Evolutionary conservation across 2,888 invertebrate genomes (phyloP).

Genomic region (Plemyria rubiginata): DNA sequence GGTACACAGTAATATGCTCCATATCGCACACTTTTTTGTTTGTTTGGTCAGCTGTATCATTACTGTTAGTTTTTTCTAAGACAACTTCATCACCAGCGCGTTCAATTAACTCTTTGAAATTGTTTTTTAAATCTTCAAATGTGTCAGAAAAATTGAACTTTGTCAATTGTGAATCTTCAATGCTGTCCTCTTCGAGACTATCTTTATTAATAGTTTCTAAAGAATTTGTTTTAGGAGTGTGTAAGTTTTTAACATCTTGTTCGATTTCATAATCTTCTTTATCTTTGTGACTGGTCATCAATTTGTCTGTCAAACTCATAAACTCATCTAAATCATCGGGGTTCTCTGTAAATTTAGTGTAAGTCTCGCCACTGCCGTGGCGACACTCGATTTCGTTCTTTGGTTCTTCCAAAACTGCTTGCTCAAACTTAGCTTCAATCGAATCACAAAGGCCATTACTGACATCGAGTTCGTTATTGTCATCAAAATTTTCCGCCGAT

Average conservation of each 20-base stretch:
- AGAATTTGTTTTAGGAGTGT: slow-evolving; percentile 74
- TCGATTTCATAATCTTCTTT: slow-evolving; percentile 48
- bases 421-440: slow-evolving; percentile 56
- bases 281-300: slow-evolving; percentile 51
- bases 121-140: slow-evolving; percentile 66
- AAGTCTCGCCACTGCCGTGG: slow-evolving; percentile 76
- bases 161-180: slow-evolving; percentile 26
- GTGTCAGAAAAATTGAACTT: slow-evolving; percentile 65
- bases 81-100: slow-evolving; percentile 49
- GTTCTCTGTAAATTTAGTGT: slow-evolving; percentile 77
- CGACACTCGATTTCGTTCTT: slow-evolving; percentile 55
- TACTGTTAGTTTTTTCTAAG: slow-evolving; percentile 40
- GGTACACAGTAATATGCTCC: slow-evolving; percentile 76
- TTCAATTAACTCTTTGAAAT: slow-evolving; percentile 66
- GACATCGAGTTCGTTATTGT: slow-evolving; percentile 62
- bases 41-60: slow-evolving; percentile 41
- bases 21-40: slow-evolving; percentile 64
- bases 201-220: slow-evolving; percentile 64
- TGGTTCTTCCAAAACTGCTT: slow-evolving; percentile 30
- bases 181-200: slow-evolving; percentile 32
- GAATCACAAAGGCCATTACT: slow-evolving; percentile 60
- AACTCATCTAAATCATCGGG: slow-evolving; percentile 76
- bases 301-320: slow-evolving; percentile 71
- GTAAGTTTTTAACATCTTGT: slow-evolving; percentile 58
- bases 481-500: slow-evolving; percentile 62